Evolutionary conservation across 2,797 vertebrate genomes (phyloP).

Genomic region (Tapirus indicus): DNA sequence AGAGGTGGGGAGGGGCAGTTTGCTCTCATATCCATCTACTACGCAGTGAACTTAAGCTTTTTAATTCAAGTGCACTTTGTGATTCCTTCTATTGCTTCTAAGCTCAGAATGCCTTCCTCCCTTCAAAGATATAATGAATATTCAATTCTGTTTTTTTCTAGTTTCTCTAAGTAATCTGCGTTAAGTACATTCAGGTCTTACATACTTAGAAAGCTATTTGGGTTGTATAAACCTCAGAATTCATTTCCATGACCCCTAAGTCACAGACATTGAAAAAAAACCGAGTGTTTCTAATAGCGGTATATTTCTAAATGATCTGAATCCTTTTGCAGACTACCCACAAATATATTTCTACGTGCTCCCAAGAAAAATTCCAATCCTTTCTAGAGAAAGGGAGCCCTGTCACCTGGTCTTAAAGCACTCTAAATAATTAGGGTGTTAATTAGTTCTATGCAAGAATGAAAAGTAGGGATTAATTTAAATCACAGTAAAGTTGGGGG

Average conservation of each 20-base stretch:
- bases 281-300: neutral
- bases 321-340: constrained; percentile 37
- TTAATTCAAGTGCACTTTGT: neutral
- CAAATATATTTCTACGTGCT: constrained; percentile 33
- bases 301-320: constrained; percentile 58
- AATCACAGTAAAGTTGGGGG: constrained; percentile 72
- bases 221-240: neutral
- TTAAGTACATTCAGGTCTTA: neutral
- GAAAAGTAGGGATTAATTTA: constrained; percentile 72
- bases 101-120: constrained; percentile 34
- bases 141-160: constrained; percentile 31
- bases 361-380: constrained; percentile 31
- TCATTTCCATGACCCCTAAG: neutral
- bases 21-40: neutral
- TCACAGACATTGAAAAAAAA: constrained; percentile 27
- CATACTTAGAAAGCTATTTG: neutral
- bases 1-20: neutral
- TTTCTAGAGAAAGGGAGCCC: constrained; percentile 23
- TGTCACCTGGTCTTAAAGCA: constrained; percentile 1
- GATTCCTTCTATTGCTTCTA: neutral
- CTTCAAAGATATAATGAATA: constrained; percentile 31
- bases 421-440: constrained; percentile 62
- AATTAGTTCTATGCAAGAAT: constrained; percentile 55
- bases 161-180: neutral
- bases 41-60: neutral